phyloP scores from a whole-genome alignment of 1,140 invertebrate genomes.

The Drosophila lowei region DNA sequence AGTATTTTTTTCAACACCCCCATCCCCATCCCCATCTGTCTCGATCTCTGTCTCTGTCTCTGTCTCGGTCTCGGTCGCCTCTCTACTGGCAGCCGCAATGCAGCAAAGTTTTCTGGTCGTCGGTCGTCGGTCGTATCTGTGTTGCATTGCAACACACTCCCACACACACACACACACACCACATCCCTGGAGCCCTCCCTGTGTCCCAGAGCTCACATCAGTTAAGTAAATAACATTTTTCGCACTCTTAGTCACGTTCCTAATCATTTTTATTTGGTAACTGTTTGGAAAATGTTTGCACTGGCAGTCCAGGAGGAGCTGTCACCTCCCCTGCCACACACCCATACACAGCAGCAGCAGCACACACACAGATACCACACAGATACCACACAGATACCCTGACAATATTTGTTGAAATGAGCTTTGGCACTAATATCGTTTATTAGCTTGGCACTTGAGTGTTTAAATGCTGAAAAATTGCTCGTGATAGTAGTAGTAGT shows the following conservation, averaged over 20 bases:
- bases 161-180: slow-evolving; percentile 8
- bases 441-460: slow-evolving; percentile 75
- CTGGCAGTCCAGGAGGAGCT: slow-evolving; percentile 29
- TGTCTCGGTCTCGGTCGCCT: not conserved
- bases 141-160: slow-evolving; percentile 21
- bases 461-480: slow-evolving; percentile 77
- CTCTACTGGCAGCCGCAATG: slow-evolving; percentile 37
- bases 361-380: slow-evolving; percentile 26
- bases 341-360: slow-evolving; percentile 13
- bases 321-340: slow-evolving; percentile 10
- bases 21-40: not conserved
- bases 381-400: slow-evolving; percentile 25
- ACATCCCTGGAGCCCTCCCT: slow-evolving; percentile 33
- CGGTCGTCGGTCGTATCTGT: slow-evolving; percentile 18
- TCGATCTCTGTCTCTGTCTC: too few relatives aligned
- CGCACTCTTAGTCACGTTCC: slow-evolving; percentile 77
- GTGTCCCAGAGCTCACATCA: slow-evolving; percentile 67
- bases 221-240: slow-evolving; percentile 78
- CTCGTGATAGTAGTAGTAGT: slow-evolving; percentile 61
- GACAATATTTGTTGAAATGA: slow-evolving; percentile 72
- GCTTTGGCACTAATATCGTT: slow-evolving; percentile 75
- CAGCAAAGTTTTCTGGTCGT: slow-evolving; percentile 41
- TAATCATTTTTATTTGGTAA: slow-evolving; percentile 79
- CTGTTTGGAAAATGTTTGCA: slow-evolving; percentile 76
- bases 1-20: slow-evolving; percentile 57